These are phyloP conservation scores for Lasius fuliginosus DNA, from an alignment of 2,888 invertebrate species.

Conservation along the genomic window DNA sequence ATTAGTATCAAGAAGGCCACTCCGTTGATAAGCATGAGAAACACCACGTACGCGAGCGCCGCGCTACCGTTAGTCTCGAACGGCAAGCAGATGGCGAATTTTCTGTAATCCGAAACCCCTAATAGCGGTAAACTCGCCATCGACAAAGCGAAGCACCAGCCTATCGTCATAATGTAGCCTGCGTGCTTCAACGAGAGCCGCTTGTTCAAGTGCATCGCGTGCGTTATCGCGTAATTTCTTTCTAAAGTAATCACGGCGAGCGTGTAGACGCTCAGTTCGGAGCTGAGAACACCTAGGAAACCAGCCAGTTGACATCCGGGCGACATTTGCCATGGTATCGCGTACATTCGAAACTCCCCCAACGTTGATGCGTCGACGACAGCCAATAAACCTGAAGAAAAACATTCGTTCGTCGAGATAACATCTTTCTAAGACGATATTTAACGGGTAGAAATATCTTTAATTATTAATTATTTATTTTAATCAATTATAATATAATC, in stretches of 20 bases:
- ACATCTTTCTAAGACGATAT: not conserved
- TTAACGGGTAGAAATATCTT: not conserved
- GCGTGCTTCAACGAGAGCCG: conserved; percentile 96
- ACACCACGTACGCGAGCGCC: conserved; percentile 95
- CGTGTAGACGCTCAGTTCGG: conserved; percentile 98
- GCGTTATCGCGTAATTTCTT: conserved; percentile 98
- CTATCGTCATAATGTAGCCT: conserved; percentile 95
- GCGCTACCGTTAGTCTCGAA: conserved; percentile 94
- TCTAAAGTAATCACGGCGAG: conserved; percentile 98
- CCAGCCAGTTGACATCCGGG: conserved; percentile 97
- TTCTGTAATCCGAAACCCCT: conserved; percentile 97
- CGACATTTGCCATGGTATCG: conserved; percentile 99
- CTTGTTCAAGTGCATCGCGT: conserved; percentile 99
- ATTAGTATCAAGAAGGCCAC: conserved; percentile 97
- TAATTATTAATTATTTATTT: not conserved
- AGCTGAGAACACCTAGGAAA: conserved; percentile 97
- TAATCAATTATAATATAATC: not conserved
- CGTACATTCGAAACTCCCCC: conserved; percentile 98
- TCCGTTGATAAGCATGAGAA: conserved; percentile 96
- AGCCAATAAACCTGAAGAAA: conserved; percentile 92
- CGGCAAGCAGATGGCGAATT: conserved; percentile 98
- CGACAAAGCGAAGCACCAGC: conserved; percentile 96
- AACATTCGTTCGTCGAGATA: not conserved
- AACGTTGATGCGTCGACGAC: conserved; percentile 98
- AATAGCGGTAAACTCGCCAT: conserved; percentile 96